Percentiles rank a stretch among this genome's conserved stretches.
These are phyloP conservation scores for Villa cingulata DNA, from an alignment of 2,888 invertebrate species.

Conservation along the genomic window DNA sequence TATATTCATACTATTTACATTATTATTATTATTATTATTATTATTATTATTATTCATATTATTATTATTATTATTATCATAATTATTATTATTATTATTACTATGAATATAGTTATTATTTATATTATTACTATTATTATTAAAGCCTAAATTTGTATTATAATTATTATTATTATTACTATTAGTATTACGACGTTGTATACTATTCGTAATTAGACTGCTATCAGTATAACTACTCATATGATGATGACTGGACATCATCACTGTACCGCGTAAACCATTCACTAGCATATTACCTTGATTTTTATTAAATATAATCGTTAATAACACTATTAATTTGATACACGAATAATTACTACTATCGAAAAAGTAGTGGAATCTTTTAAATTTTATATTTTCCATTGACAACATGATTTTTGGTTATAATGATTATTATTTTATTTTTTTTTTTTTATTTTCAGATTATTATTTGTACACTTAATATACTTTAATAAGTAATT, in stretches of 20 bases:
- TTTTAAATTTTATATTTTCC: conserved; percentile 2
- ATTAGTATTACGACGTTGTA: conserved; percentile 1
- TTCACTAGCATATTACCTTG: background rate
- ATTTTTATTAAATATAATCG: conserved; percentile 2
- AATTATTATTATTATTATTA: conserved; percentile 12
- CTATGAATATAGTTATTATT: conserved; percentile 14
- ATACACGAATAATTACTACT: conserved; percentile 1
- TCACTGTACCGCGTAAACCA: background rate
- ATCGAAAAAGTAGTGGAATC: background rate
- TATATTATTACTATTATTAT: background rate
- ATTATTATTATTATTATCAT: conserved; percentile 10
- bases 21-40: conserved; percentile 13
- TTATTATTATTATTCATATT: conserved; percentile 14
- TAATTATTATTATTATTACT: conserved; percentile 12
- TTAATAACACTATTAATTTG: background rate
- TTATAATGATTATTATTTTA: no score
- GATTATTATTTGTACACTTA: no score
- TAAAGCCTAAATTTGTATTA: conserved; percentile 9
- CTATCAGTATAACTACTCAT: background rate
- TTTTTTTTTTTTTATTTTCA: background rate
- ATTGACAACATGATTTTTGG: background rate
- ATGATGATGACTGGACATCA: background rate
- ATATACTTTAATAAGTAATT: no score
- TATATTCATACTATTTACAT: conserved; percentile 10
- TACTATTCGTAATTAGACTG: conserved; percentile 2